These are phyloP conservation scores for Holotrichia oblita DNA, from an alignment of 1,140 invertebrate species.

Conservation along the genomic window DNA sequence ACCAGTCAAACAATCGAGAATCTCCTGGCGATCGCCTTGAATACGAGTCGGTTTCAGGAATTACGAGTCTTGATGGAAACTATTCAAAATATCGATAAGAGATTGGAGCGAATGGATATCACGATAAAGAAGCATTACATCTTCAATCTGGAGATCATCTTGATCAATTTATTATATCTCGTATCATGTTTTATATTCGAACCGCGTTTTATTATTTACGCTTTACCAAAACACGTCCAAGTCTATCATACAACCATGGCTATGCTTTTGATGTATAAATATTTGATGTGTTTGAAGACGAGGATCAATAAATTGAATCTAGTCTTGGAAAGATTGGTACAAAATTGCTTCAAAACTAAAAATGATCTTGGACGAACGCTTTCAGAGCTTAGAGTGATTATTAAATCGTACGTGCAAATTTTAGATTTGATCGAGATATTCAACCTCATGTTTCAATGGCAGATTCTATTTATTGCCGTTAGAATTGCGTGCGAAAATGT, in stretches of 20 bases:
- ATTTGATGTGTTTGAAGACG: background rate
- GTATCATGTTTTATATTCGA: background rate
- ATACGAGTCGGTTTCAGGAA: background rate
- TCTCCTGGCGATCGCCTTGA: background rate
- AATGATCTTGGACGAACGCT: background rate
- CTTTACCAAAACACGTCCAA: background rate
- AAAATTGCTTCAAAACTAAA: background rate
- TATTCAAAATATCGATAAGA: background rate
- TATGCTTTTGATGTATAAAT: background rate
- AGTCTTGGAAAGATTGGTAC: background rate
- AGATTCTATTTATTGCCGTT: background rate
- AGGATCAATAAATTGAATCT: background rate
- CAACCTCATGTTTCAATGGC: background rate
- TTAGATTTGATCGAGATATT: background rate
- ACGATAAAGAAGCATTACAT: background rate
- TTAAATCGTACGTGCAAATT: background rate
- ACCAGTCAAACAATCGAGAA: slow-evolving; percentile 1
- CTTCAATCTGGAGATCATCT: background rate
- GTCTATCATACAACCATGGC: background rate
- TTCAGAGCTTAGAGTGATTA: background rate
- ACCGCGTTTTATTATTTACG: background rate
- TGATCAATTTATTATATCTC: background rate
- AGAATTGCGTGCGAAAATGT: background rate
- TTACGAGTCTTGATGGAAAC: background rate
- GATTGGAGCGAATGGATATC: background rate